Base-by-base conservation (phyloP, 2,797 vertebrate genomes). In the Enteromius anoplus region DNA sequence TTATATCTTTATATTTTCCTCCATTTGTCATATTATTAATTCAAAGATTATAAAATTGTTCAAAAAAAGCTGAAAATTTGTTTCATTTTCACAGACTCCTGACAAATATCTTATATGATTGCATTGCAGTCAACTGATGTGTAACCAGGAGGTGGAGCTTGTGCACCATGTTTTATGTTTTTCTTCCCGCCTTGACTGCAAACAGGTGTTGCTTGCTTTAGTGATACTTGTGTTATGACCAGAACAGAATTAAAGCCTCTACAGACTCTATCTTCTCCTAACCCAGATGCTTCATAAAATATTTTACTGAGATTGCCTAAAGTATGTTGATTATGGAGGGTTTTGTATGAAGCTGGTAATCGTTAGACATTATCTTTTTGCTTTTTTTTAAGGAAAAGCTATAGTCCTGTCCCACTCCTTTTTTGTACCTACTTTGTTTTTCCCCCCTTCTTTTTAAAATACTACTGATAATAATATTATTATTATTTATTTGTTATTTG, bases 171-270 rank as follows among this genome's bases (percentile, higher is more conserved):
- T 72, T 45, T 51, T 29, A 15, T 32, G 34, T 40, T 37, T 68
- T 40, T n/a, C 32, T n/a, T 37, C 37, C 45, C 9, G 29, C 42
- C 26, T 47, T 72, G 51, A 72, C 49, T 51, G 42, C 68, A 42
- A 71, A 42, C 68, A 71, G 70, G 70, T 72, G 70, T 47, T 72
- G 23, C 42, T 29, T 37, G 65, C 34, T 6, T 40, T 40, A 5
- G 17, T 17, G 2, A 15, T 17, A 45, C 11, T 15, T 15, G 69
- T 17, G n/a, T 71, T 26, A 15, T 3, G 64, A 68, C 65, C 34
- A 40, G 32, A 68, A 68, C 32, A 40, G 19, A 15, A 68, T n/a
- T 21, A 40, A 68, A 40, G 34, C 34, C 21, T 72, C 45, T 32
- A 51, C 6, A 51, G 15, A 29, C 45, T 71, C 21, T 70, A 10